Base-by-base conservation (phyloP, 53 echinoderm and acorn worm genomes). In the Holothuria leucospilota region DNA sequence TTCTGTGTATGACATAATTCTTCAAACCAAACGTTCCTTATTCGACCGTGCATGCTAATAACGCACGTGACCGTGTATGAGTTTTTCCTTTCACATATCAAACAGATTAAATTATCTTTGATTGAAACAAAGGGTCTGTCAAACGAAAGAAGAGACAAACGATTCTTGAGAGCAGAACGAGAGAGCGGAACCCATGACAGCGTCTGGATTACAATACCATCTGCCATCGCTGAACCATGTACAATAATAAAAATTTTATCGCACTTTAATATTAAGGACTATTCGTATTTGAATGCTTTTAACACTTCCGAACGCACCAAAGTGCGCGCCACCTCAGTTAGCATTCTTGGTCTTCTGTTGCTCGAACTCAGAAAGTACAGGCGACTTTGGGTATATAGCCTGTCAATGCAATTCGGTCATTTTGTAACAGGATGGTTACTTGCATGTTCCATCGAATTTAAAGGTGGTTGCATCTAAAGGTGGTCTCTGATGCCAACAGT, bases 271-370 rank as follows among this genome's bases (percentile, higher is more conserved):
- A 75, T 75, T 51, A 75, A 49, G 75, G 52, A 75, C 75, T 24
- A 75, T 51, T 75, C 51, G 75, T 75, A 75, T 75, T 75, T 75
- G 75, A 75, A 75, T 75, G 75, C 75, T 75, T 51, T 75, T 75
- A 75, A 75, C 75, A 75, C 75, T 75, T 75, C 51, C 75, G 75
- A 75, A 49, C 75, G 75, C 75, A 51, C 26, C 25, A 75, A 75
- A 75, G 75, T 75, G 52, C 75, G 49, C 25, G 75, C 52, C 41
- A 75, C 75, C 75, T 46, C 51, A 18, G 41, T 13, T 26, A 26
- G 56, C 56, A 56, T 16, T 16, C 56, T 16, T 18, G 56, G 18
- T 56, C 16, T 56, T 56, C 56, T 56, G 15, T 56, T 18, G 8
- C 56, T 56, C 56, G 56, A 56, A 56, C 56, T 56, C 56, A 9